Evolutionary conservation across 2,888 invertebrate genomes (phyloP), one percentile per base, ranked within the genome.

Genomic region (Bhutanitis thaidina): DNA sequence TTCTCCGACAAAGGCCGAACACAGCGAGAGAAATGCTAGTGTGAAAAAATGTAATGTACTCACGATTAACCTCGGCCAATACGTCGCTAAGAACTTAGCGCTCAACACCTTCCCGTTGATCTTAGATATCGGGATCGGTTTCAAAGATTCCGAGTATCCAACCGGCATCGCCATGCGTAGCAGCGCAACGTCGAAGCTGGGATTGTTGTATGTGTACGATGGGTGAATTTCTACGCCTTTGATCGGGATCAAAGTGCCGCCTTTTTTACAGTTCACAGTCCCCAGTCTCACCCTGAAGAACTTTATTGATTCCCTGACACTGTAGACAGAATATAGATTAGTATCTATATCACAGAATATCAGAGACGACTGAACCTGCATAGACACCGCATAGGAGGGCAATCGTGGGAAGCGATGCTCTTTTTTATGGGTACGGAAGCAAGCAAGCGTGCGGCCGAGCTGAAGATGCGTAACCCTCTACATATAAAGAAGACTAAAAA

Each of bases 51-150:
- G 27, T 3, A 27, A 27, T 27, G 0, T 29, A 80, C 87, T 82
- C 56, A 88, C 87, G 54, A 87, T 65, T 27, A 87, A 60, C 35
- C 82, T 74, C 0, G 88, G 79, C 88, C 88, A 88, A 49, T 88
- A 88, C 0, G 76, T 74, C 0, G 76, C 68, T 56, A 80, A 54
- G 53, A 84, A 85, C 48, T 77, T 81, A 0, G 73, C 79, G n/a
- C 68, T 73, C 7, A 74, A 34, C 4, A 82, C 64, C 10, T 64
- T 67, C 0, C 69, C 74, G 3, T 55, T 62, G 1, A 66, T 53
- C 1, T 53, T 62, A 0, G 85, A 72, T 7, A 86, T 53, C 0
- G 57, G 52, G 12, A 86, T 78, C 0, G 85, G 81, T 41, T 62
- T 63, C 12, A 85, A 59, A 15, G 57, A 47, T 0, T 70, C 58